These are phyloP conservation scores for Pampusana beccarii DNA, from an alignment of 2,113 vertebrate species.

Conservation along the genomic window DNA sequence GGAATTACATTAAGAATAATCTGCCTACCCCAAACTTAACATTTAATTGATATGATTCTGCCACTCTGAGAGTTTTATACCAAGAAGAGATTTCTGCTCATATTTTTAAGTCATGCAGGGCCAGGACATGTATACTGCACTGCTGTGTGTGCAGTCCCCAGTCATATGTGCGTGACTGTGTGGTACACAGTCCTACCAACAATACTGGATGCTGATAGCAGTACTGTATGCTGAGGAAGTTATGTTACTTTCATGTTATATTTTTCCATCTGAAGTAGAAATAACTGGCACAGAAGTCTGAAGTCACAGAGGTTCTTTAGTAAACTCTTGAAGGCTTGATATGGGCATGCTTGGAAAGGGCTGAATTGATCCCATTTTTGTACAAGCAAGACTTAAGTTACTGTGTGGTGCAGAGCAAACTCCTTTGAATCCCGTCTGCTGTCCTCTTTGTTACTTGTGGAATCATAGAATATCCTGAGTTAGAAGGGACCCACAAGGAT, in stretches of 20 bases:
- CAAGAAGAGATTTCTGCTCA: background rate
- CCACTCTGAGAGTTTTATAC: background rate
- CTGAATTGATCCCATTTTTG: background rate
- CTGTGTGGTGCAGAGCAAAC: background rate
- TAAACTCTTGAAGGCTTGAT: background rate
- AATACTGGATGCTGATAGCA: background rate
- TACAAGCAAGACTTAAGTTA: background rate
- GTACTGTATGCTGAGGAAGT: background rate
- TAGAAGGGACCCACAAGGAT: too few relatives aligned
- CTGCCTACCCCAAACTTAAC: background rate
- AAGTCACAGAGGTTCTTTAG: background rate
- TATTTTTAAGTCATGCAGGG: background rate
- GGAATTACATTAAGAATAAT: background rate
- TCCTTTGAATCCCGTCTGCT: background rate
- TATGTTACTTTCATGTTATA: background rate
- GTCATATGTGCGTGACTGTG: accelerated
- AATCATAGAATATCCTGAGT: too few relatives aligned
- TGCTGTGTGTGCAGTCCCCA: background rate
- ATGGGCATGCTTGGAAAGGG: background rate
- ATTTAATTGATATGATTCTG: background rate
- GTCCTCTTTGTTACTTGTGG: background rate
- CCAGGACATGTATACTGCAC: background rate
- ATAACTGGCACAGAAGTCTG: background rate
- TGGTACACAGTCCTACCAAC: background rate
- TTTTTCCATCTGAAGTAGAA: accelerated